phyloP scores from a whole-genome alignment of 2,797 vertebrate genomes.

The Enteromius radiatus region DNA sequence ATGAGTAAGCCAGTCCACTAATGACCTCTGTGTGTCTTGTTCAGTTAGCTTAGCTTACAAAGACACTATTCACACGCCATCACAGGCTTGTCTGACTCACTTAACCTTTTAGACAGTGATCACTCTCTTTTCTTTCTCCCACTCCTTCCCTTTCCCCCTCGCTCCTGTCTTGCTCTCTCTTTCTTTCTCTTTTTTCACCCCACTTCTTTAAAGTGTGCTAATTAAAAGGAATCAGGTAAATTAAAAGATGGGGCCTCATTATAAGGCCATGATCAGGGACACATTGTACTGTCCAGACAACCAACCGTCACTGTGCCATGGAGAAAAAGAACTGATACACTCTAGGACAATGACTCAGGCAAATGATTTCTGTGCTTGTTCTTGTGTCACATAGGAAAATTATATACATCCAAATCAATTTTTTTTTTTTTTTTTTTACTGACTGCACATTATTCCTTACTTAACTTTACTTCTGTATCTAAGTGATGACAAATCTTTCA shows the following conservation, averaged over 20 bases:
- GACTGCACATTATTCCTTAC: neutral
- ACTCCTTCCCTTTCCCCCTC: conserved; percentile 32
- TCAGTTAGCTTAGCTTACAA: conserved; percentile 73
- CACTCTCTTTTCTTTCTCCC: conserved; percentile 54
- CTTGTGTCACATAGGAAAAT: neutral
- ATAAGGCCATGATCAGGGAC: conserved; percentile 61
- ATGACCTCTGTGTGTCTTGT: conserved; percentile 61
- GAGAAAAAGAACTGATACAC: conserved; percentile 12
- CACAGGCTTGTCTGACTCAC: conserved; percentile 74
- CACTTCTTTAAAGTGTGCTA: conserved; percentile 72
- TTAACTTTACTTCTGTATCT: neutral
- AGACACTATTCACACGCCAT: conserved; percentile 68
- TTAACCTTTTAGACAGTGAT: conserved; percentile 74
- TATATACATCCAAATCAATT: neutral
- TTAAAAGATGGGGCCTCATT: conserved; percentile 71
- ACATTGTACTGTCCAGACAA: conserved; percentile 58
- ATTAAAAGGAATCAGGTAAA: conserved; percentile 79
- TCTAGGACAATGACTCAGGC: neutral
- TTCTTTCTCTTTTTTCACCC: conserved; percentile 4
- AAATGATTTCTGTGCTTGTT: neutral
- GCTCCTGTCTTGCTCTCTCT: conserved; percentile 13
- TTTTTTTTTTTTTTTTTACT: neutral
- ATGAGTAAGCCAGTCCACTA: neutral
- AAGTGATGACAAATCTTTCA: neutral
- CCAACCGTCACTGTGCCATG: conserved; percentile 57